Conservation (phyloP, 2,888 invertebrate species). For the Patella pellucida region DNA sequence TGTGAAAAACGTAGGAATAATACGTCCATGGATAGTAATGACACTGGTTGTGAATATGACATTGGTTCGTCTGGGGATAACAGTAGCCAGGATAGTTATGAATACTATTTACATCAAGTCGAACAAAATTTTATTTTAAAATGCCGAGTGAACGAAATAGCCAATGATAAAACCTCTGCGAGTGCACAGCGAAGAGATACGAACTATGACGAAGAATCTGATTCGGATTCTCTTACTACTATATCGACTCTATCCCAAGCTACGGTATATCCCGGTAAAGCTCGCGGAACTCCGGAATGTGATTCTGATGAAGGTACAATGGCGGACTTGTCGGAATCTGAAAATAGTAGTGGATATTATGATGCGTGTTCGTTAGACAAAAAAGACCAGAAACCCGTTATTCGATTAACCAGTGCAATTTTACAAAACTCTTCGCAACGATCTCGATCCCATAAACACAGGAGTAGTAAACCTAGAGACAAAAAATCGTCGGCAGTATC, state of each 20-base stretch:
- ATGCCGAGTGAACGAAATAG: slow-evolving; percentile 25
- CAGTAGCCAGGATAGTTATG: slow-evolving; percentile 32
- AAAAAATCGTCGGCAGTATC: not conserved
- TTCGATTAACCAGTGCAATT: slow-evolving; percentile 1
- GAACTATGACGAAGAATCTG: not conserved
- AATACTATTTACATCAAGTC: slow-evolving; percentile 37
- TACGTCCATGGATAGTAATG: slow-evolving; percentile 34
- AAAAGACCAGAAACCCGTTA: not conserved
- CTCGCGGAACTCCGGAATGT: not conserved
- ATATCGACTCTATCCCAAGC: not conserved
- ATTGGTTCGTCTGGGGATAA: slow-evolving; percentile 41
- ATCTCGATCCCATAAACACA: not conserved
- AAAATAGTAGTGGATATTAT: slow-evolving; percentile 35
- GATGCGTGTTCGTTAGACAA: slow-evolving; percentile 19
- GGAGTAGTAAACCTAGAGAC: not conserved
- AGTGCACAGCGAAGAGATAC: not conserved
- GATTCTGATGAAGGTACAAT: slow-evolving; percentile 26
- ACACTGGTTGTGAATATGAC: slow-evolving; percentile 43
- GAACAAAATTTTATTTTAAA: slow-evolving; percentile 34
- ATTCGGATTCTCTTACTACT: slow-evolving; percentile 15
- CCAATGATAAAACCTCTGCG: not conserved
- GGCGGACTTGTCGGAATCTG: slow-evolving; percentile 33
- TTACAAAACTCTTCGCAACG: slow-evolving; percentile 8
- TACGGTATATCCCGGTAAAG: not conserved
- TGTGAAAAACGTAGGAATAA: not conserved